These are phyloP conservation scores for Ptychobarbus kaznakovi DNA, from an alignment of 2,797 vertebrate species.

Conservation along the genomic window DNA sequence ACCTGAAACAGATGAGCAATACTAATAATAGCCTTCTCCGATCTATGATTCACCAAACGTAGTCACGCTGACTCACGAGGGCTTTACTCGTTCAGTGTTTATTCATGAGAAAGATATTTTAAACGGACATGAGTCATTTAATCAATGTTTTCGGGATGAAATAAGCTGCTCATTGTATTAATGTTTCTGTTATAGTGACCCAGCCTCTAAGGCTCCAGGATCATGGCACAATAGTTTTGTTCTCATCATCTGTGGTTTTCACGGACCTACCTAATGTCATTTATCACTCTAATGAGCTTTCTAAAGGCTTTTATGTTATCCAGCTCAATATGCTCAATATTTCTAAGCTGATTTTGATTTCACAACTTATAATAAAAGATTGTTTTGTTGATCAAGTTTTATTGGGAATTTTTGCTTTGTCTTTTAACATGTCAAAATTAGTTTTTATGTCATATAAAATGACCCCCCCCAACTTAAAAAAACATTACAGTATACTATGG, in stretches of 20 bases:
- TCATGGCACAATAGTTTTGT: conserved; percentile 23
- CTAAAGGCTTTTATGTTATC: not conserved
- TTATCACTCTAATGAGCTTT: not conserved
- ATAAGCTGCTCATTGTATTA: conserved; percentile 43
- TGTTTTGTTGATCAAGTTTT: not conserved
- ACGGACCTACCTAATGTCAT: not conserved
- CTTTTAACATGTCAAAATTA: not conserved
- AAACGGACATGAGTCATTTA: conserved; percentile 39
- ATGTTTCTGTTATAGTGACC: conserved; percentile 1
- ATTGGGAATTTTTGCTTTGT: not conserved
- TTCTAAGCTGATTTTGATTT: not conserved
- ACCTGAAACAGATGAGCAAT: conserved; percentile 51
- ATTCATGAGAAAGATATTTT: conserved; percentile 40
- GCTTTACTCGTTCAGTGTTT: conserved; percentile 30
- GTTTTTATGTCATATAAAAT: not conserved
- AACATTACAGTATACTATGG: no score
- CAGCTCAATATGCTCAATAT: not conserved
- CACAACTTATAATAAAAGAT: not conserved
- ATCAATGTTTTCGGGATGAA: conserved; percentile 27
- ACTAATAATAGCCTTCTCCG: conserved; percentile 28
- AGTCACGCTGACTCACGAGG: conserved; percentile 45
- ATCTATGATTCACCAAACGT: conserved; percentile 45
- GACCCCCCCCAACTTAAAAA: no score
- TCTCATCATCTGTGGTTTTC: conserved; percentile 17
- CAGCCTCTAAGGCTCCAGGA: conserved; percentile 1